phyloP scores from a whole-genome alignment of 2,888 invertebrate genomes.

The Drosophila koepferae region DNA sequence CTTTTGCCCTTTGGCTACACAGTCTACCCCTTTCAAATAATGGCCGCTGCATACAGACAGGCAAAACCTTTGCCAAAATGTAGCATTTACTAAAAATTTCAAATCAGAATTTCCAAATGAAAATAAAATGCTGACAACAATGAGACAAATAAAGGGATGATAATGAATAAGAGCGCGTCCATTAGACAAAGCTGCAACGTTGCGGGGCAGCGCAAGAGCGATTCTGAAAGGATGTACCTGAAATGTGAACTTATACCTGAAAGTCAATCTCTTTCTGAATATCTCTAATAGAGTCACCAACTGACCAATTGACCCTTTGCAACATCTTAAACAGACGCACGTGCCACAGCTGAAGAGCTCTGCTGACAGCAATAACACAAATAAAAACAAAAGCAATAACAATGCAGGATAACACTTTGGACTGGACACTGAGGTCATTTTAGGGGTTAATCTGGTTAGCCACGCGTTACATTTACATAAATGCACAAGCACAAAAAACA shows the following conservation, averaged over 20 bases:
- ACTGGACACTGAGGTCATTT: slow-evolving; percentile 50
- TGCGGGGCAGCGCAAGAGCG: not conserved
- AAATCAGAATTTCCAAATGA: slow-evolving; percentile 62
- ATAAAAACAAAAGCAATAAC: slow-evolving; percentile 14
- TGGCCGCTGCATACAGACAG: slow-evolving; percentile 10
- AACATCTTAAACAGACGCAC: slow-evolving; percentile 60
- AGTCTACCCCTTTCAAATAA: slow-evolving; percentile 67
- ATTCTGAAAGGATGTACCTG: not conserved
- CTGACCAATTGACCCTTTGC: slow-evolving; percentile 64
- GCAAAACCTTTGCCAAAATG: slow-evolving; percentile 69
- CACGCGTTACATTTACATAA: slow-evolving; percentile 65
- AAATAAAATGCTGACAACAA: slow-evolving; percentile 59
- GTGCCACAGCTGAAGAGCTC: slow-evolving; percentile 55
- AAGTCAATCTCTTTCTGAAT: slow-evolving; percentile 10
- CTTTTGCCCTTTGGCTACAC: slow-evolving; percentile 49
- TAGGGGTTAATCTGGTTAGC: slow-evolving; percentile 60
- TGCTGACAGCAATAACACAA: slow-evolving; percentile 46
- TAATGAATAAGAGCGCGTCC: slow-evolving; percentile 22
- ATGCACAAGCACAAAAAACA: slow-evolving; percentile 29
- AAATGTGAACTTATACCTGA: not conserved
- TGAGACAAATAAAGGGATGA: slow-evolving; percentile 66
- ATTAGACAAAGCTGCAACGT: not conserved
- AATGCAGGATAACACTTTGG: slow-evolving; percentile 39
- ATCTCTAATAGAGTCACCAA: slow-evolving; percentile 29
- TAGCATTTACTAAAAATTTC: slow-evolving; percentile 71